These are phyloP conservation scores for Xanthorhoe spadicearia DNA, from an alignment of 2,888 invertebrate species.

Conservation along the genomic window DNA sequence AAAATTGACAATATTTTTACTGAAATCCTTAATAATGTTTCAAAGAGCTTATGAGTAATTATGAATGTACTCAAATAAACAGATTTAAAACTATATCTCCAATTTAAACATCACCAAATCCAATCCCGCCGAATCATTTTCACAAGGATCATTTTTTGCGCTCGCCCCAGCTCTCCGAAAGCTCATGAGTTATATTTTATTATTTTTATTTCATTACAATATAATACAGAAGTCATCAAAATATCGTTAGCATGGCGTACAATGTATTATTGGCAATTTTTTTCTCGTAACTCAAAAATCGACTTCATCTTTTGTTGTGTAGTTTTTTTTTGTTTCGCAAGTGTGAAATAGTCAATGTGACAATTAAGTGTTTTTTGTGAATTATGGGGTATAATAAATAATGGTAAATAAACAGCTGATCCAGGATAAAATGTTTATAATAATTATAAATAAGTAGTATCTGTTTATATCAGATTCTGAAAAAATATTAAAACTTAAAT, in stretches of 20 bases:
- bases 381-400: neutral
- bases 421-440: too few relatives aligned
- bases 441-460: too few relatives aligned
- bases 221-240: constrained; percentile 73
- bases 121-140: constrained; percentile 24
- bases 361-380: constrained; percentile 48
- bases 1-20: too few relatives aligned
- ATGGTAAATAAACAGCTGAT: neutral
- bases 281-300: constrained; percentile 77
- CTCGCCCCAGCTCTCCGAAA: constrained; percentile 55
- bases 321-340: constrained; percentile 47
- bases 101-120: constrained; percentile 10
- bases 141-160: constrained; percentile 30
- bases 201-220: constrained; percentile 76
- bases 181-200: constrained; percentile 57
- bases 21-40: too few relatives aligned
- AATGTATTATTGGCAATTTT: constrained; percentile 76
- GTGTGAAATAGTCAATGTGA: constrained; percentile 54
- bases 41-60: neutral
- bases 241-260: constrained; percentile 74
- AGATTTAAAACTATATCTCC: neutral
- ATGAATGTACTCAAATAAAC: neutral
- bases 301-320: constrained; percentile 60
- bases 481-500: too few relatives aligned
- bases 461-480: too few relatives aligned